These are phyloP conservation scores for Glandiceps talaboti DNA, from an alignment of 53 echinoderm and acorn worm genomes.

Conservation along the genomic window DNA sequence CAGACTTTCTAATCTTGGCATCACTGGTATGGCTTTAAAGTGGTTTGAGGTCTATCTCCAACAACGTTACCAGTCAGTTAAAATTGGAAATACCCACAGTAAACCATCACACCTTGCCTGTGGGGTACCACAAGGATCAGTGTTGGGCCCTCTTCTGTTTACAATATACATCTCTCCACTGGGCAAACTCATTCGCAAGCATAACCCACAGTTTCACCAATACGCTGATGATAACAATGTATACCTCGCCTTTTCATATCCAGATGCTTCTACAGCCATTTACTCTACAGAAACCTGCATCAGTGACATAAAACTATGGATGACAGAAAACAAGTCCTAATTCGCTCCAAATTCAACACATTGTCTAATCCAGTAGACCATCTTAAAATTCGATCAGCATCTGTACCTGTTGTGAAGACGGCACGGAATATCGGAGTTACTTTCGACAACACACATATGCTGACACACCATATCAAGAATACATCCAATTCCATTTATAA, in stretches of 20 bases:
- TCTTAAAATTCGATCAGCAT: not conserved
- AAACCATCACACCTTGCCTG: not conserved
- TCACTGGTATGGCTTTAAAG: not conserved
- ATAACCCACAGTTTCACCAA: not conserved
- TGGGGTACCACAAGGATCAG: not conserved
- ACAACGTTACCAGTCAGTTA: constrained; percentile 1
- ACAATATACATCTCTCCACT: not conserved
- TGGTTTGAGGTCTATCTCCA: constrained; percentile 12
- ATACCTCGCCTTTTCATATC: not conserved
- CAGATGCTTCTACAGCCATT: not conserved
- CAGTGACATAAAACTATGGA: not conserved
- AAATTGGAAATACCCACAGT: not conserved
- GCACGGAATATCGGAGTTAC: not conserved
- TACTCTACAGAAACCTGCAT: not conserved
- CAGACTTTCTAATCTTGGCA: constrained; percentile 1
- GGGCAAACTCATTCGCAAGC: not conserved
- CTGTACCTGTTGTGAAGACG: not conserved
- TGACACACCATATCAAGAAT: not conserved
- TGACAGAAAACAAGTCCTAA: not conserved
- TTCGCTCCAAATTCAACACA: not conserved
- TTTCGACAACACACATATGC: not conserved
- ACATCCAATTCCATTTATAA: too few species aligned
- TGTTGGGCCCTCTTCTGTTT: not conserved
- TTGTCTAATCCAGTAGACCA: not conserved
- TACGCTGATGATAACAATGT: not conserved